phyloP scores from a whole-genome alignment of 2,797 vertebrate genomes.

The Pseudochirops cupreus region DNA sequence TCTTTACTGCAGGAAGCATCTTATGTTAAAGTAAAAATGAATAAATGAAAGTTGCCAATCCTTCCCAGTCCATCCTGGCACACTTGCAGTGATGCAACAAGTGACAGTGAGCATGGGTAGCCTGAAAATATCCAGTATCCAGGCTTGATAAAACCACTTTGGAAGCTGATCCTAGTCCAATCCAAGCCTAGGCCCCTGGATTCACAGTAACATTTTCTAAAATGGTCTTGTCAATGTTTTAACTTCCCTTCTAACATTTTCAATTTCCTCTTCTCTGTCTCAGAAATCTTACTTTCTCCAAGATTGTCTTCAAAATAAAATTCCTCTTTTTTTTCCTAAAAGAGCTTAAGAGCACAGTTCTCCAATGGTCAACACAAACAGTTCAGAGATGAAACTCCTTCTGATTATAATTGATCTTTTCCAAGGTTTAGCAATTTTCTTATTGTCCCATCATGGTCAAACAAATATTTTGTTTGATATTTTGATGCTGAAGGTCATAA shows the following conservation, averaged over 20 bases:
- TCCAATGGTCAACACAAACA: neutral
- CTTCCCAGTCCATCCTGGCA: neutral
- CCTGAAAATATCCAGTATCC: constrained; percentile 21
- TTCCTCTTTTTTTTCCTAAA: constrained; percentile 35
- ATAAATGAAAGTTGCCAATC: constrained; percentile 68
- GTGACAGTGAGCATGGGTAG: neutral
- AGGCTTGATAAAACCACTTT: neutral
- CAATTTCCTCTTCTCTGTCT: constrained; percentile 20
- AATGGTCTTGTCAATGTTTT: constrained; percentile 1
- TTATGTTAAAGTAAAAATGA: constrained; percentile 73
- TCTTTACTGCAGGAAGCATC: constrained; percentile 69
- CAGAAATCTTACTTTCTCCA: neutral
- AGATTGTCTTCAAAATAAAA: constrained; percentile 17
- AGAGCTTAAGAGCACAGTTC: constrained; percentile 38
- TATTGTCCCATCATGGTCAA: constrained; percentile 16
- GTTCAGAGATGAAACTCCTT: constrained; percentile 41
- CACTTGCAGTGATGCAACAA: neutral
- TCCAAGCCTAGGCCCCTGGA: neutral
- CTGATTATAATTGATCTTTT: neutral
- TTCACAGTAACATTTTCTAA: neutral
- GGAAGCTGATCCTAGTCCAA: neutral
- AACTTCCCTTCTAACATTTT: constrained; percentile 14
- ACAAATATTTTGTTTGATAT: too few species aligned
- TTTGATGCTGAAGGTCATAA: neutral
- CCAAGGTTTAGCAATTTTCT: constrained; percentile 30